Percentiles rank a stretch among this genome's conserved stretches.
phyloP scores from a whole-genome alignment of 2,113 vertebrate genomes.

The human region DNA sequence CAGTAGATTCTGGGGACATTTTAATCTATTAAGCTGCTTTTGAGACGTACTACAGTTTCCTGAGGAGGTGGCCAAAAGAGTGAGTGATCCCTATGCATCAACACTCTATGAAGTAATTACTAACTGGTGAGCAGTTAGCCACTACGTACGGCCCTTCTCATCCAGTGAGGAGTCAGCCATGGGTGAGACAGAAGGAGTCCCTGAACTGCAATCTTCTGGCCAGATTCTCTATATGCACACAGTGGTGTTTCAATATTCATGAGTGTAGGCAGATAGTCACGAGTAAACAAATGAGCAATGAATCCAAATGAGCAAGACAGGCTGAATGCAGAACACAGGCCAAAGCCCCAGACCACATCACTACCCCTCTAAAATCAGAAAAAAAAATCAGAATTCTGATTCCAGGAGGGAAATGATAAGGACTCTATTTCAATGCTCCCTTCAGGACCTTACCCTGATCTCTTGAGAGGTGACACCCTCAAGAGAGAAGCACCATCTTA shows the following conservation, averaged over 20 bases:
- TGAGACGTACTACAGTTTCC: neutral
- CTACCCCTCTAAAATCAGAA: neutral
- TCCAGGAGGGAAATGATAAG: neutral
- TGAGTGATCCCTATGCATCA: neutral
- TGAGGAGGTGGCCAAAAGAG: neutral
- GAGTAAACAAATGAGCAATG: neutral
- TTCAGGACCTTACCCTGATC: neutral
- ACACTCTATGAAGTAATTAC: neutral
- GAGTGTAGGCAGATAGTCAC: neutral
- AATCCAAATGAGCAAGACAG: neutral
- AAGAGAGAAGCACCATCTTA: neutral
- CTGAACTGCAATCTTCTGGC: neutral
- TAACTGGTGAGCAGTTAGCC: neutral
- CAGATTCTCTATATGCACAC: neutral
- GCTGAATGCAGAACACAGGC: neutral
- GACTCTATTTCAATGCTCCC: neutral
- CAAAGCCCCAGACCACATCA: neutral
- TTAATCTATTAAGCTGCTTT: neutral
- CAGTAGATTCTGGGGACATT: neutral
- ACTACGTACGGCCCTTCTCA: neutral
- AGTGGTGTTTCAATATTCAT: neutral
- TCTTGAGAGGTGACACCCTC: neutral
- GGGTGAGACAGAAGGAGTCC: neutral
- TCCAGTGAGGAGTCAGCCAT: neutral
- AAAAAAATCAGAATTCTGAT: conserved; percentile 3